Conservation (phyloP, 2,888 invertebrate species). For the Drosophila algonquin region DNA sequence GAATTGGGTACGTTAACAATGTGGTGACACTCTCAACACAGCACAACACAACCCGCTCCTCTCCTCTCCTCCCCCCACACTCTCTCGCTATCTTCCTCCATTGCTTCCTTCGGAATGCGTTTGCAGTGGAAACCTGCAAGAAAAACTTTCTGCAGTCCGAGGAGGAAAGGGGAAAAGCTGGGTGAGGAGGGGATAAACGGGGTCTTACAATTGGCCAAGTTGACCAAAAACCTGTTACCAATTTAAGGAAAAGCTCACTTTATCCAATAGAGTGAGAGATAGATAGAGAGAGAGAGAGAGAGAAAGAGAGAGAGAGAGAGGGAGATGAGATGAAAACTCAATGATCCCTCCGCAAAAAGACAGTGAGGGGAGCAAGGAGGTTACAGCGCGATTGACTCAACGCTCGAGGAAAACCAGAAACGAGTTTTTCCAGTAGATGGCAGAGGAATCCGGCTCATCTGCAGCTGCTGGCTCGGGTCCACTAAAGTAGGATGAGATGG, state of each 20-base stretch:
- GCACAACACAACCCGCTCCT: neutral
- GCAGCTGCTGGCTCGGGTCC: slow-evolving; percentile 23
- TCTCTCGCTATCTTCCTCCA: neutral
- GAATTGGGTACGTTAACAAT: slow-evolving; percentile 2
- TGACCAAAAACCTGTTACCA: slow-evolving; percentile 71
- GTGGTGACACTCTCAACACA: slow-evolving; percentile 1
- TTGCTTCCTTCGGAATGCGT: neutral
- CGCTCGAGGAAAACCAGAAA: slow-evolving; percentile 50
- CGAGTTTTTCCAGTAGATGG: slow-evolving; percentile 67
- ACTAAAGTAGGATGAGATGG: neutral
- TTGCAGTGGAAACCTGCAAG: slow-evolving; percentile 26
- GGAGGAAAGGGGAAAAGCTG: neutral
- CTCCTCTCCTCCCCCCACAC: neutral
- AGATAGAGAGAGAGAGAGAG: slow-evolving; percentile 1
- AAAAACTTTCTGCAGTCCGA: slow-evolving; percentile 12
- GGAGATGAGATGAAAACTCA: neutral
- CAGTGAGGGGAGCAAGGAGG: slow-evolving; percentile 17
- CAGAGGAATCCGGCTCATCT: slow-evolving; percentile 55
- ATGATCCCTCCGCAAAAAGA: slow-evolving; percentile 11
- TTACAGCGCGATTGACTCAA: neutral
- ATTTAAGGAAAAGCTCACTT: slow-evolving; percentile 66
- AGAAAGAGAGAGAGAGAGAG: neutral
- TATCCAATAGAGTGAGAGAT: slow-evolving; percentile 9
- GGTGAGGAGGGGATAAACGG: neutral
- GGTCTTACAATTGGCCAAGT: slow-evolving; percentile 63